Evolutionary conservation across 2,113 vertebrate genomes (phyloP).

Genomic region (Arvicanthis niloticus): DNA sequence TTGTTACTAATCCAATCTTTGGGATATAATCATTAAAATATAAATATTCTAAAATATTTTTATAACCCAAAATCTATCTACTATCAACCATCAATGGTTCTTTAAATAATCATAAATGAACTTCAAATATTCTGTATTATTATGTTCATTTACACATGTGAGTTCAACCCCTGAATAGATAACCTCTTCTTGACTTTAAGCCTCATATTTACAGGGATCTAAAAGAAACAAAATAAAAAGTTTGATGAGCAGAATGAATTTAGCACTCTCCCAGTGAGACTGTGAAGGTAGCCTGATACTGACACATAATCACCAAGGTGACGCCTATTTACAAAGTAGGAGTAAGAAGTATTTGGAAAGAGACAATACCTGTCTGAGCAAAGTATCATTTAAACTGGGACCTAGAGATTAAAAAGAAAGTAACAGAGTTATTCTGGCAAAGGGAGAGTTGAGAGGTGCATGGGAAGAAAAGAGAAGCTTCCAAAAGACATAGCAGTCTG

Average conservation of each 20-base stretch:
- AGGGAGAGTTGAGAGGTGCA: neutral
- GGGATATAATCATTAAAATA: neutral
- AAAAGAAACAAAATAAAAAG: slow-evolving; percentile 21
- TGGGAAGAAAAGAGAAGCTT: neutral
- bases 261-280: neutral
- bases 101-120: neutral
- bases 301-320: neutral
- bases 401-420: slow-evolving; percentile 13
- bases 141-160: neutral
- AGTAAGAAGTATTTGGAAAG: neutral
- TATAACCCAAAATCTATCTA: neutral
- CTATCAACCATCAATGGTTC: neutral
- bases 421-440: neutral
- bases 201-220: neutral
- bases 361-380: neutral
- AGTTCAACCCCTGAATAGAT: neutral
- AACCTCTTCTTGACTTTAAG: neutral
- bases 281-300: neutral
- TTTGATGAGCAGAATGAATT: neutral
- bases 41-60: slow-evolving; percentile 43
- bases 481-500: neutral
- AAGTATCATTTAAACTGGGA: neutral
- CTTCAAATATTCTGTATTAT: neutral
- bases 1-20: neutral
- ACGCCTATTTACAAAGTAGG: neutral